phyloP scores from a whole-genome alignment of 2,113 vertebrate genomes.

The Caloenas nicobarica region DNA sequence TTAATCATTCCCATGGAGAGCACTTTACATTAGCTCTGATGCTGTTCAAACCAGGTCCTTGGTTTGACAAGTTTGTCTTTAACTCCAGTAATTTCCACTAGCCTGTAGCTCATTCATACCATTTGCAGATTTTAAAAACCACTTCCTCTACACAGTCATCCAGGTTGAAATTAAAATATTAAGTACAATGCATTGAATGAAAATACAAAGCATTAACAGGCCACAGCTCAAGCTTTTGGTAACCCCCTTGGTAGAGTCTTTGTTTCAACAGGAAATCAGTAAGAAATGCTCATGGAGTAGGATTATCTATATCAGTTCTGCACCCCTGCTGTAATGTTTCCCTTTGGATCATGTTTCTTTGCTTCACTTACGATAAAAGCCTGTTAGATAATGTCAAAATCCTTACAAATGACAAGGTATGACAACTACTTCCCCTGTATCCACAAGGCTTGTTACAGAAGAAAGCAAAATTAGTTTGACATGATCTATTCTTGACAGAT shows the following conservation, averaged over 20 bases:
- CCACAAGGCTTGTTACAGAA: conserved; percentile 42
- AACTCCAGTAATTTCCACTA: background rate
- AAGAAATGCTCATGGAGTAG: background rate
- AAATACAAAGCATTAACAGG: background rate
- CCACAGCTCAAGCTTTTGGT: background rate
- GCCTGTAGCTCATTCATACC: background rate
- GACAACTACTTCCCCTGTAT: conserved; percentile 53
- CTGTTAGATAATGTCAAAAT: conserved; percentile 56
- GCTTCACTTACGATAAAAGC: conserved; percentile 53
- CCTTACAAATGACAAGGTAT: conserved; percentile 56
- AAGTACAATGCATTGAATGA: background rate
- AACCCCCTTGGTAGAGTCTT: background rate
- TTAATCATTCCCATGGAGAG: background rate
- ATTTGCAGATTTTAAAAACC: background rate
- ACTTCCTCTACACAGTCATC: background rate
- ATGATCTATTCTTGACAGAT: conserved; percentile 52
- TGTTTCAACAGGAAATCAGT: background rate
- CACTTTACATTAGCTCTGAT: background rate
- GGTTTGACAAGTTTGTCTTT: background rate
- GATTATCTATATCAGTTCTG: background rate
- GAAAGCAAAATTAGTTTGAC: conserved; percentile 64
- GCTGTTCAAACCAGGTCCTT: background rate
- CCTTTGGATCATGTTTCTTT: conserved; percentile 24
- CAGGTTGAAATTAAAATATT: background rate
- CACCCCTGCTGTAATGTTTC: background rate